These are phyloP conservation scores for Urocyon cinereoargenteus DNA, from an alignment of 2,797 vertebrate species.

Conservation along the genomic window DNA sequence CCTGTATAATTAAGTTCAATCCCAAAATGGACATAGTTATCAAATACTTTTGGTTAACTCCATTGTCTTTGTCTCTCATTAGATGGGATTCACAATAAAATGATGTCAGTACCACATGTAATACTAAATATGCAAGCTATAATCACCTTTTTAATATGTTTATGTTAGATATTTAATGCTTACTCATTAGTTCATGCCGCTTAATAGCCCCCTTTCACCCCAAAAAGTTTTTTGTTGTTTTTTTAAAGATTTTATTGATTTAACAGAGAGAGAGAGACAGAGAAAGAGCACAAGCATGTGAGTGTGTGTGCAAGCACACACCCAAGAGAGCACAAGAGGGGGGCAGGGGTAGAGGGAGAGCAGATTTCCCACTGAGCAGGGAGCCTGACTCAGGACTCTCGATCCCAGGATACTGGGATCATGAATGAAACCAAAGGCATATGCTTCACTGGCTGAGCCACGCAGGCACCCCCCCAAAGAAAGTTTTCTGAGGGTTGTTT, in stretches of 20 bases:
- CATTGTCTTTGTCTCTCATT: not conserved
- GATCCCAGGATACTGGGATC: no score
- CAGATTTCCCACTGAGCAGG: no score
- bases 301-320: no score
- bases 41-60: not conserved
- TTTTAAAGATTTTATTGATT: no score
- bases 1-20: not conserved
- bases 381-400: no score
- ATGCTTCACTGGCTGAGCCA: no score
- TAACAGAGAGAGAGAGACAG: no score
- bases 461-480: no score
- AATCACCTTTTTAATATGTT: not conserved
- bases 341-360: no score
- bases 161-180: not conserved
- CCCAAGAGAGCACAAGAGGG: no score
- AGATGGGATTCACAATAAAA: not conserved
- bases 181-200: not conserved
- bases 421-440: no score
- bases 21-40: not conserved
- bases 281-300: no score
- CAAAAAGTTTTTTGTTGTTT: not conserved
- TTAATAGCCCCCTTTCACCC: not conserved
- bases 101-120: not conserved
- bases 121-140: not conserved
- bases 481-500: not conserved